These are phyloP conservation scores for Alca torda DNA, from an alignment of 2,797 vertebrate genomes.

Conservation along the genomic window DNA sequence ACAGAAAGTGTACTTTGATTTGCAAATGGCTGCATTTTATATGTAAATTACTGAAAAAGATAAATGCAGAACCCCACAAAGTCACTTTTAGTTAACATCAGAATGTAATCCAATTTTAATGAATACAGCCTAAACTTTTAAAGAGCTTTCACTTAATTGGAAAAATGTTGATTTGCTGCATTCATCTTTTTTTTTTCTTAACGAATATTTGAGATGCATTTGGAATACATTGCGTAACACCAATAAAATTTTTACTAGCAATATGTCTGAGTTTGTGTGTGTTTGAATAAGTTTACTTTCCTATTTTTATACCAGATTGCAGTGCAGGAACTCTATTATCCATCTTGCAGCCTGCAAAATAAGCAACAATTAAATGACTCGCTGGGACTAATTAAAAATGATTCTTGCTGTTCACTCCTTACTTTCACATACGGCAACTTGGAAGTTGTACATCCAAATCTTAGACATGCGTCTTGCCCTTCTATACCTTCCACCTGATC, in stretches of 20 bases:
- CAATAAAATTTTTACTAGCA: slow-evolving; percentile 18
- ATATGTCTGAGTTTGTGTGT: slow-evolving; percentile 7
- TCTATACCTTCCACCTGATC: not conserved
- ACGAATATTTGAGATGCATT: slow-evolving; percentile 33
- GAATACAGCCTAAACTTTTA: slow-evolving; percentile 39
- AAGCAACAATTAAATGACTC: slow-evolving; percentile 51
- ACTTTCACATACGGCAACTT: not conserved
- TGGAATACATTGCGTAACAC: slow-evolving; percentile 15
- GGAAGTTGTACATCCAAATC: not conserved
- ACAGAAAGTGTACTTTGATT: slow-evolving; percentile 22
- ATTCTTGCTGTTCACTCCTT: slow-evolving; percentile 17
- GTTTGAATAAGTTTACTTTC: slow-evolving; percentile 26
- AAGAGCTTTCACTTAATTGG: slow-evolving; percentile 35
- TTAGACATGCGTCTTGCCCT: not conserved
- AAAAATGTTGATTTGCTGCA: slow-evolving; percentile 44
- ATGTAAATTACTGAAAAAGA: slow-evolving; percentile 8
- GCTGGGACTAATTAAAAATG: slow-evolving; percentile 58
- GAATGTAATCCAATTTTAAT: slow-evolving; percentile 32
- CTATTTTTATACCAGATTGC: slow-evolving; percentile 20
- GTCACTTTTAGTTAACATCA: not conserved
- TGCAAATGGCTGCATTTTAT: slow-evolving; percentile 36
- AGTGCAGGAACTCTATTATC: slow-evolving; percentile 35
- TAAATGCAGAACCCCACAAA: not conserved
- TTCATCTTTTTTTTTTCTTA: slow-evolving; percentile 27
- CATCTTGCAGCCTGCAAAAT: slow-evolving; percentile 41